Percentiles rank a stretch among this genome's conserved stretches.
Conservation (phyloP, 2,113 vertebrate genomes). For the Gorsachius goisagi region DNA sequence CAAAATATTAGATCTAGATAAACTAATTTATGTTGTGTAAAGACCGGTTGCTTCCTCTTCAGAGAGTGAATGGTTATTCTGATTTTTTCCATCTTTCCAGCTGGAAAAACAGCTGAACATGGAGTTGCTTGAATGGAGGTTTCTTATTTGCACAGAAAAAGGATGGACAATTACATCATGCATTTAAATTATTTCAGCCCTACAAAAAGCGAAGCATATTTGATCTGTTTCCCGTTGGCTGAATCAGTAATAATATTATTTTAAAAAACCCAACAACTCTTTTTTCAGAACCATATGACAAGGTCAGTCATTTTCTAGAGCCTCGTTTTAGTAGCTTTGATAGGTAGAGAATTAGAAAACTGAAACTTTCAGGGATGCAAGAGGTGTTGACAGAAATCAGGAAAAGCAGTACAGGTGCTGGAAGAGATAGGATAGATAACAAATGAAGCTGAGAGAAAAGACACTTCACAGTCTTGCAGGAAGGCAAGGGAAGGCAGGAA, state of each 20-base stretch:
- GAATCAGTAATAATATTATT: background rate
- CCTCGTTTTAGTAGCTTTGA: background rate
- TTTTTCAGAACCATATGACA: background rate
- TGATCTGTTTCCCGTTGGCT: background rate
- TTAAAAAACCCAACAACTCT: background rate
- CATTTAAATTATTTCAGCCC: slow-evolving; percentile 12
- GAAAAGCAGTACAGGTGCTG: background rate
- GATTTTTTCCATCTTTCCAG: slow-evolving; percentile 17
- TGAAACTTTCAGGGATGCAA: background rate
- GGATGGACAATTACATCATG: background rate
- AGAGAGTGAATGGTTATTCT: slow-evolving; percentile 4
- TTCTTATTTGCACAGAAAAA: slow-evolving; percentile 31
- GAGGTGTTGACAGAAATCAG: background rate
- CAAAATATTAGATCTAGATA: slow-evolving; percentile 22
- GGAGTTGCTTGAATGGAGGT: background rate
- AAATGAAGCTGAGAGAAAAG: background rate
- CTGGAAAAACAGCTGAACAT: slow-evolving; percentile 43
- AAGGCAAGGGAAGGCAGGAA: background rate
- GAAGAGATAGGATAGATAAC: background rate
- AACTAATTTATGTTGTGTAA: slow-evolving; percentile 30
- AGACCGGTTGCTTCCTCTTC: slow-evolving; percentile 46
- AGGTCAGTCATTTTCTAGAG: background rate
- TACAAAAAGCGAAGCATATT: background rate
- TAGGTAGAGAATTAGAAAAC: background rate
- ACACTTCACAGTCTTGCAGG: background rate